A percentile compares a stretch with the other conserved stretches of the same genome.
Conservation (phyloP, 1,140 invertebrate species). For the Ruditapes philippinarum region DNA sequence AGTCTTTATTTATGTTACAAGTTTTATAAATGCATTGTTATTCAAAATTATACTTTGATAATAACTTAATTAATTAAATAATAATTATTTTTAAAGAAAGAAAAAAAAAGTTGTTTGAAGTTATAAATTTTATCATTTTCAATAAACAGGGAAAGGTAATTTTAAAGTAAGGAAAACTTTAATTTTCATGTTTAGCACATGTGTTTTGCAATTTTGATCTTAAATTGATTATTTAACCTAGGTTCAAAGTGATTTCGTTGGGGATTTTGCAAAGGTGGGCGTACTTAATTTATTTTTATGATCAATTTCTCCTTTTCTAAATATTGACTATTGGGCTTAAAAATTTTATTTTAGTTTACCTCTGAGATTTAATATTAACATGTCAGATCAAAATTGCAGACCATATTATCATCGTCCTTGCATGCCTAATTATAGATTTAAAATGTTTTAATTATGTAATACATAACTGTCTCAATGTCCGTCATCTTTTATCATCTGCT, state of each 20-base stretch:
- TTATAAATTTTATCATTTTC: too few relatives aligned
- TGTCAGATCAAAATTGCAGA: conserved; percentile 25
- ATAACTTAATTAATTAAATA: too few relatives aligned
- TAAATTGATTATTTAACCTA: not conserved
- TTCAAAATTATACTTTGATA: too few relatives aligned
- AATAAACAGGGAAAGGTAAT: not conserved
- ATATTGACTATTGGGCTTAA: not conserved
- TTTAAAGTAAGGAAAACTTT: not conserved
- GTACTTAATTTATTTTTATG: not conserved
- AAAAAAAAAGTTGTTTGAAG: too few relatives aligned
- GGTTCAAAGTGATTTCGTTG: too few relatives aligned
- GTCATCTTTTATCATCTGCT: conserved; percentile 45
- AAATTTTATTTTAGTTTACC: not conserved
- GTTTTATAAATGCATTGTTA: too few relatives aligned
- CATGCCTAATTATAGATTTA: conserved; percentile 47
- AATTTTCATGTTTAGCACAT: conserved; percentile 24
- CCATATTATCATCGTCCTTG: conserved; percentile 19
- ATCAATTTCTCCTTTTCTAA: not conserved
- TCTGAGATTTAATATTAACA: not conserved
- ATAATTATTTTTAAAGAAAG: too few relatives aligned
- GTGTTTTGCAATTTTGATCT: conserved; percentile 23
- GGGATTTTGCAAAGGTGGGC: not conserved
- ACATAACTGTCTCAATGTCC: conserved; percentile 44
- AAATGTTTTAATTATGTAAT: conserved; percentile 43
- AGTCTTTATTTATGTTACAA: too few relatives aligned